Evolutionary conservation across 2,888 invertebrate genomes (phyloP).

Genomic region (Ophion costatus): DNA sequence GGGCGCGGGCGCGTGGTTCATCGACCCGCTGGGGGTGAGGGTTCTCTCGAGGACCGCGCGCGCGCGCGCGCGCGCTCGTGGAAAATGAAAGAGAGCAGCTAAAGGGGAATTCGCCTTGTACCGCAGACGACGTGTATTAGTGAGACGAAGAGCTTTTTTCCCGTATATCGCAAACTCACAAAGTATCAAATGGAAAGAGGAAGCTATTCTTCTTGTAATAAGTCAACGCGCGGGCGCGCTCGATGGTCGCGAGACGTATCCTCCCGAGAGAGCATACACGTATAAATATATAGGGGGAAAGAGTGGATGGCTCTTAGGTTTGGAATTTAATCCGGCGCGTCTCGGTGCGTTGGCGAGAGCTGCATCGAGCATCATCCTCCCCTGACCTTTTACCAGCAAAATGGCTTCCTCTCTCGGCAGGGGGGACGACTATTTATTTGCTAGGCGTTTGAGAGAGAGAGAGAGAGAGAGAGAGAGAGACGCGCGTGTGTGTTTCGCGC

Average conservation of each 20-base stretch:
- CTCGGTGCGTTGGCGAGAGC: constrained; percentile 37
- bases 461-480: background rate
- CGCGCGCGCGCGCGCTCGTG: constrained; percentile 20
- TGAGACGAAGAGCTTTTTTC: constrained; percentile 67
- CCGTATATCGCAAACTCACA: constrained; percentile 66
- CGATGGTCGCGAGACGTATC: constrained; percentile 39
- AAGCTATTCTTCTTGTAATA: constrained; percentile 67
- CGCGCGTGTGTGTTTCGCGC: background rate
- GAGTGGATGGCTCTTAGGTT: constrained; percentile 28
- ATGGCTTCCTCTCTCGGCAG: constrained; percentile 59
- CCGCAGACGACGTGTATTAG: constrained; percentile 60
- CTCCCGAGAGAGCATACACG: background rate
- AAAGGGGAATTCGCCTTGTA: constrained; percentile 55
- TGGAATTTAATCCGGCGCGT: constrained; percentile 52
- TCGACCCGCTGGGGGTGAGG: constrained; percentile 36
- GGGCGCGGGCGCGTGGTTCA: constrained; percentile 33
- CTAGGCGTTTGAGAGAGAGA: constrained; percentile 34
- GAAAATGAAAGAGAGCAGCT: constrained; percentile 41
- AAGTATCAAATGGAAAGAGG: constrained; percentile 67
- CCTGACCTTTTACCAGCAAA: constrained; percentile 64
- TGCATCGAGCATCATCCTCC: constrained; percentile 20
- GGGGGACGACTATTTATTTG: constrained; percentile 62
- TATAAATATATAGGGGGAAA: constrained; percentile 15
- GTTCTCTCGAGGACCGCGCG: background rate
- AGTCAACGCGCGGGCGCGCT: constrained; percentile 54